These are phyloP conservation scores for Leucoraja erinaceus DNA, from an alignment of 2,113 vertebrate genomes.

Conservation along the genomic window DNA sequence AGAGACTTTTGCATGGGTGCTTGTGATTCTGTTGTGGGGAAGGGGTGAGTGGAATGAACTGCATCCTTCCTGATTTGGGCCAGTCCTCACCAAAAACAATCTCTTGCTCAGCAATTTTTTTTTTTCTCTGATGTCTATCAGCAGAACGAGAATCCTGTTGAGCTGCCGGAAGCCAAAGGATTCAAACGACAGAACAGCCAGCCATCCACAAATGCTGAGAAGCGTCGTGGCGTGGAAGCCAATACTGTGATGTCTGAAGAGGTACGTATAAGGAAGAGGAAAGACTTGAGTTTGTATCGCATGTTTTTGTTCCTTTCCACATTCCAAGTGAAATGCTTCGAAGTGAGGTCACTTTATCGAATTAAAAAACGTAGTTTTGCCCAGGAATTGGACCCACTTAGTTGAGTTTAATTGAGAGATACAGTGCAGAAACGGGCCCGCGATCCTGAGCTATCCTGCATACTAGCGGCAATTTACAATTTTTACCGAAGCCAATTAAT, in stretches of 20 bases:
- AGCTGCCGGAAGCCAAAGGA: conserved; percentile 43
- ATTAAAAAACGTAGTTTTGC: neutral
- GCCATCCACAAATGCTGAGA: conserved; percentile 49
- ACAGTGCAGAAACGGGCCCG: too few relatives aligned
- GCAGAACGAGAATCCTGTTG: neutral
- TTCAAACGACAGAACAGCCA: conserved; percentile 45
- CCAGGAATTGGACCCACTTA: too few relatives aligned
- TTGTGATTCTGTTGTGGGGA: neutral
- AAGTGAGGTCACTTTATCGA: neutral
- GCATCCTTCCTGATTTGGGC: neutral
- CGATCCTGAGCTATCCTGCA: too few relatives aligned
- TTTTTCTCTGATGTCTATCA: neutral
- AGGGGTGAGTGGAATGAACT: neutral
- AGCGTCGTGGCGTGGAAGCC: conserved; percentile 44
- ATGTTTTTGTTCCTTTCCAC: neutral
- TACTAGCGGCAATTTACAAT: too few relatives aligned
- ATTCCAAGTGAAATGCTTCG: neutral
- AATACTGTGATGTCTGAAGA: conserved; percentile 45
- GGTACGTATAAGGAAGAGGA: conserved; percentile 50
- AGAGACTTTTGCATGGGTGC: neutral
- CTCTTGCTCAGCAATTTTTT: neutral
- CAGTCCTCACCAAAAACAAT: neutral
- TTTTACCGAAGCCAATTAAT: too few relatives aligned
- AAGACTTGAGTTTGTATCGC: neutral
- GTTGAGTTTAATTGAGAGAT: too few relatives aligned